Evolutionary conservation across 2,113 vertebrate species (phyloP).

Genomic region (Nerophis lumbriciformis): DNA sequence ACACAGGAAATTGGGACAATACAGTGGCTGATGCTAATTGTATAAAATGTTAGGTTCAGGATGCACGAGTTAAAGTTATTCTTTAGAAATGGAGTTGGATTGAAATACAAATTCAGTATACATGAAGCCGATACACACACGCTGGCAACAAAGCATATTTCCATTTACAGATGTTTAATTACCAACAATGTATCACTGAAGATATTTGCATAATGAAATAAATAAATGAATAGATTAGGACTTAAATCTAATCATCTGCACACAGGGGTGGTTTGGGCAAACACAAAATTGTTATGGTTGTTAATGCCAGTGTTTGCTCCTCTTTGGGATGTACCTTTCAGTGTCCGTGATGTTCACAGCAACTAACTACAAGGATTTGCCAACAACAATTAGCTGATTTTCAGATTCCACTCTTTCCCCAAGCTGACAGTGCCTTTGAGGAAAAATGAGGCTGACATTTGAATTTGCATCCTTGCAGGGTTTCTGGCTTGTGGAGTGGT

Average conservation of each 20-base stretch:
- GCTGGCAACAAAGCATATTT: too few species aligned
- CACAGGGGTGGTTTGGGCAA: neutral
- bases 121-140: too few species aligned
- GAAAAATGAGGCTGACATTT: conserved; percentile 51
- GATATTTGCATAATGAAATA: too few species aligned
- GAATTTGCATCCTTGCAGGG: conserved; percentile 44
- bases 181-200: too few species aligned
- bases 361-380: conserved; percentile 50
- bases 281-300: neutral
- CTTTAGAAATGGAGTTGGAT: too few species aligned
- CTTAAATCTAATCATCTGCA: neutral
- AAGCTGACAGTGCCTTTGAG: conserved; percentile 49
- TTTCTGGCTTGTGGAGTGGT: conserved; percentile 45
- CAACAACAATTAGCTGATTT: conserved; percentile 47
- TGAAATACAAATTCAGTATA: too few species aligned
- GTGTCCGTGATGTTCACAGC: conserved; percentile 21
- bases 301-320: neutral
- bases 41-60: too few species aligned
- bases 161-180: too few species aligned
- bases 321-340: conserved; percentile 8
- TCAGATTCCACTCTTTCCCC: conserved; percentile 34
- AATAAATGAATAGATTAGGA: too few species aligned
- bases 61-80: too few species aligned
- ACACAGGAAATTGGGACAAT: too few species aligned
- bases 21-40: too few species aligned